Base-by-base conservation (phyloP, 2,888 invertebrate species). In the Mimas tiliae region DNA sequence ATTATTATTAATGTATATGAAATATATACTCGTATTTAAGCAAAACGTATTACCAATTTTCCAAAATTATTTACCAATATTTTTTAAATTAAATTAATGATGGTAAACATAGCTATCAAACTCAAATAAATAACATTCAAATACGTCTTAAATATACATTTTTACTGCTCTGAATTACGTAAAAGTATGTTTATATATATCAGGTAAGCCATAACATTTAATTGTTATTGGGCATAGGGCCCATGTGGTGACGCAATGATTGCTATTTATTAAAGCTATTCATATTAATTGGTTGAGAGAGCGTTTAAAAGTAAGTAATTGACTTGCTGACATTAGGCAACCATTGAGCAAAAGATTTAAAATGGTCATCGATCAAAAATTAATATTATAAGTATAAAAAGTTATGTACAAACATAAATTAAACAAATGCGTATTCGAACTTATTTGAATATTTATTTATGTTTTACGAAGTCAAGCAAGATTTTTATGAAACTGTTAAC, bases 261-360 rank as follows among this genome's bases (percentile, higher is more conserved):
- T 42, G 38, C 14, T 58, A 38, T 58, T 58, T 58, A 58, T 42
- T 58, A 42, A 19, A 58, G 38, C 58, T 19, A 58, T 58, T 58
- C 38, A 58, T 19, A 42, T 58, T 58, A 58, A 58, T 58, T 42
- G 58, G 42, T 4, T 8, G 38, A 9, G 58, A 42, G 42, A 19
- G 19, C 38, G 14, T 16, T 58, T 58, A 38, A 42, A 42, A 42
- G 12, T 42, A 42, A 55, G 34, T 55, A 38, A 55, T 55, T 34
- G 38, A 9, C 42, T 42, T 58, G 42, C 42, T 16, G 38, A 58
- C 58, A 42, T 58, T n/a, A 53, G 33, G 11, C 19, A 34, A 7
- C 1, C 3, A 19, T 19, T 42, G 11, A 12, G 12, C 52, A 58
- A 42, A 16, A 0, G 19, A 6, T 50, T 50, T 19, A 19, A 42